A percentile compares a stretch with the other conserved stretches of the same genome.
These are phyloP conservation scores for Drosophila pruinosa DNA, from an alignment of 1,140 invertebrate species.

Conservation along the genomic window DNA sequence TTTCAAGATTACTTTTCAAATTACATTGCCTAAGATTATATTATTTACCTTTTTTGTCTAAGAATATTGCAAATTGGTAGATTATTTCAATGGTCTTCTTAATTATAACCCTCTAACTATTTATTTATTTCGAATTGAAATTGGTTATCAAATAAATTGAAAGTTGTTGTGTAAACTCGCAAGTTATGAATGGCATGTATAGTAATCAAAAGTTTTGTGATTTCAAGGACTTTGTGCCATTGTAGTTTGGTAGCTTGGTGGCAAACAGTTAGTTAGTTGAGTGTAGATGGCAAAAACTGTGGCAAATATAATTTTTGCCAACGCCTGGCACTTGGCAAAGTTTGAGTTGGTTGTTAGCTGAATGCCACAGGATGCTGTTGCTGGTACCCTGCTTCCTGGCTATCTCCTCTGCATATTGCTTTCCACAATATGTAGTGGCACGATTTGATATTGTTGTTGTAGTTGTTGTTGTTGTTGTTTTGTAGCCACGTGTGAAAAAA, in stretches of 20 bases:
- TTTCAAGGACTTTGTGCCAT: neutral
- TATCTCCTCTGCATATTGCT: conserved; percentile 16
- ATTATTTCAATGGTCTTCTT: no score
- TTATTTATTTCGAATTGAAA: no score
- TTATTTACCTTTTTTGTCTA: no score
- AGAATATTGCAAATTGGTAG: no score
- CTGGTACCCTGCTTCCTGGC: conserved; percentile 12
- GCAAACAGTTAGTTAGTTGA: conserved; percentile 4
- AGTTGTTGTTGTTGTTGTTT: conserved; percentile 46
- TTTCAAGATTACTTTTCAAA: no score
- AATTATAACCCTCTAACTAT: no score
- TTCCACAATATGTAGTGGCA: conserved; percentile 14
- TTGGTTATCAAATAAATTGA: neutral
- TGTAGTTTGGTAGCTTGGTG: neutral
- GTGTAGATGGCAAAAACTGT: conserved; percentile 12
- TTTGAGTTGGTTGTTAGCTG: conserved; percentile 22
- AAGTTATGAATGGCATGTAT: neutral
- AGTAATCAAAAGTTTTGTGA: neutral
- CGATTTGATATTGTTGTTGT: conserved; percentile 1
- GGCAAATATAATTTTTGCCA: conserved; percentile 34
- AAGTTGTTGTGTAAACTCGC: neutral
- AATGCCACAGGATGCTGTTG: conserved; percentile 14
- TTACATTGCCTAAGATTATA: no score
- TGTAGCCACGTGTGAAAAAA: conserved; percentile 78
- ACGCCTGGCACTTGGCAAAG: conserved; percentile 28